Percentiles rank a stretch among this genome's conserved stretches.
Evolutionary conservation across 2,797 vertebrate genomes (phyloP).

Genomic region (Tarsius wallacei): DNA sequence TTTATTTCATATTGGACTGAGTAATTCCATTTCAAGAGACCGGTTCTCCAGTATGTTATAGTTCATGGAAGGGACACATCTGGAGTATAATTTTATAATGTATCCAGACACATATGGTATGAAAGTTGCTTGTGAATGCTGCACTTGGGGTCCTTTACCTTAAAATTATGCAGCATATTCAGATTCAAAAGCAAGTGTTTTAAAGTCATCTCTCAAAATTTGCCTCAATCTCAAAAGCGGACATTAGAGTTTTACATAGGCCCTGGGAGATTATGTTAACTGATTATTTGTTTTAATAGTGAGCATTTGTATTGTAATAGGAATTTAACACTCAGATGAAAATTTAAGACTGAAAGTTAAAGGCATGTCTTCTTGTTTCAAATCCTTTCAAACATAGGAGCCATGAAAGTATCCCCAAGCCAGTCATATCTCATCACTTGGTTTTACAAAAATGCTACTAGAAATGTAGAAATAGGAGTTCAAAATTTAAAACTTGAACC

Average conservation of each 20-base stretch:
- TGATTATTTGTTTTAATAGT: neutral
- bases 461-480: neutral
- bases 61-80: constrained; percentile 19
- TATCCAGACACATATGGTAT: neutral
- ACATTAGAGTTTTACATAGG: neutral
- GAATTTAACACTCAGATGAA: neutral
- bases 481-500: neutral
- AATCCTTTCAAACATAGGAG: neutral
- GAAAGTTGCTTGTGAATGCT: neutral
- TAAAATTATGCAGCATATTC: neutral
- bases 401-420: neutral
- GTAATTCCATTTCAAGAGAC: neutral
- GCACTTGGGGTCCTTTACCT: neutral
- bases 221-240: neutral
- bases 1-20: neutral
- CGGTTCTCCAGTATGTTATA: neutral
- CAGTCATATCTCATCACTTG: neutral
- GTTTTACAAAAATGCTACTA: neutral
- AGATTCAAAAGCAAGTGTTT: neutral
- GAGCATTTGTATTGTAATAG: neutral
- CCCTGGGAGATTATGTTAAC: neutral
- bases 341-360: neutral
- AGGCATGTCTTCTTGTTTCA: neutral
- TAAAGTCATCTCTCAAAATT: neutral
- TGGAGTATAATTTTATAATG: neutral